Evolutionary conservation across 2,113 vertebrate genomes (phyloP).

Genomic region (Sitta europaea): DNA sequence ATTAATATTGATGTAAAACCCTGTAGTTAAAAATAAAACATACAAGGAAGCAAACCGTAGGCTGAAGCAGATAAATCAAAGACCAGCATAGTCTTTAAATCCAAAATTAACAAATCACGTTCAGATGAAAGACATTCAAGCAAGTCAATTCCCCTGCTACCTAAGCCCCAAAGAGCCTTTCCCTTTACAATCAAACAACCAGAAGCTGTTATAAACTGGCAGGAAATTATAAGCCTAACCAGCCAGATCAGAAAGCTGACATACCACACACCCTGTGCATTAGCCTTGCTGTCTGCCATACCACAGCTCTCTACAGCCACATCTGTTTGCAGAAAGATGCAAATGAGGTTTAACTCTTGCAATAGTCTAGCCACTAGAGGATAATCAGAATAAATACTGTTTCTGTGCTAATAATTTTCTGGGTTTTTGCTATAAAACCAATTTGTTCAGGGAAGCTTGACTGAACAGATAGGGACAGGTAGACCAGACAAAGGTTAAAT

Average conservation of each 20-base stretch:
- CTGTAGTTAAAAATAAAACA: constrained; percentile 2
- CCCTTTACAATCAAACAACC: neutral
- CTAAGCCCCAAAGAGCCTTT: neutral
- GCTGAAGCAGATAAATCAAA: neutral
- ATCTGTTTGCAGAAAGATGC: neutral
- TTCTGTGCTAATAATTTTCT: neutral
- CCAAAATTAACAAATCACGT: neutral
- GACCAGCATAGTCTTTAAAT: neutral
- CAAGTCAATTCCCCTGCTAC: neutral
- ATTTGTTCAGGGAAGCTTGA: neutral
- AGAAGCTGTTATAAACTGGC: neutral
- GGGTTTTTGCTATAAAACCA: neutral
- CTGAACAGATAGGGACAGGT: neutral
- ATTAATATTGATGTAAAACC: neutral
- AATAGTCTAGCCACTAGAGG: neutral
- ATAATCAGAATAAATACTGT: neutral
- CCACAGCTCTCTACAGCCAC: neutral
- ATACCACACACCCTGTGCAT: neutral
- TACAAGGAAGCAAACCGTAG: neutral
- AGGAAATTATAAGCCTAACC: neutral
- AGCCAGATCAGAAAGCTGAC: neutral
- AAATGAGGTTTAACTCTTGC: constrained; percentile 36
- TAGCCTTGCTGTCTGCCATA: neutral
- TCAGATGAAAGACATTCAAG: neutral
- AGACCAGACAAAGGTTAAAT: neutral